These are phyloP conservation scores for Dasysyrphus tricinctus DNA, from an alignment of 2,888 invertebrate species.

Conservation along the genomic window DNA sequence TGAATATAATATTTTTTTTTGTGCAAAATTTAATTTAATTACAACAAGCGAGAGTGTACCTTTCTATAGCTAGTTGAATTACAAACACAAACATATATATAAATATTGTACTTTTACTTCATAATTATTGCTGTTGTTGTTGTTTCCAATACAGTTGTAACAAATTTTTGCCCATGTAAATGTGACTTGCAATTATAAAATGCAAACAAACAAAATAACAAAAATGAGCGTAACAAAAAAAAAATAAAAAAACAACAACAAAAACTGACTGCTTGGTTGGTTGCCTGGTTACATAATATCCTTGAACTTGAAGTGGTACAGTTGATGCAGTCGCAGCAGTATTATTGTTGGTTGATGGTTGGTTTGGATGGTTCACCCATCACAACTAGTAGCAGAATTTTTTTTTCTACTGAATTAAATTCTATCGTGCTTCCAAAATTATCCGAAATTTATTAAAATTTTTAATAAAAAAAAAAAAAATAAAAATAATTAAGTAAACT, in stretches of 20 bases:
- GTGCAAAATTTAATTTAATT: not conserved
- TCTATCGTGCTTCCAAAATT: not conserved
- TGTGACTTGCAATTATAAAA: constrained; percentile 73
- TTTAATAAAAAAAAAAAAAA: not conserved
- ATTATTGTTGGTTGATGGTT: constrained; percentile 43
- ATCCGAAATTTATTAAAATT: not conserved
- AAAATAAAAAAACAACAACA: constrained; percentile 14
- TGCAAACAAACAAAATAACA: constrained; percentile 47
- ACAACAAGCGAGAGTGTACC: no score
- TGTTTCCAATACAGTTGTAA: constrained; percentile 50
- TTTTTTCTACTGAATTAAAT: not conserved
- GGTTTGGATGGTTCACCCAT: constrained; percentile 22
- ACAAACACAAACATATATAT: constrained; percentile 33
- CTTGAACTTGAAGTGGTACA: constrained; percentile 82
- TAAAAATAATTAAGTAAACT: not conserved
- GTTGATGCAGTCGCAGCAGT: constrained; percentile 70
- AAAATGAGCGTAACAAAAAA: constrained; percentile 38
- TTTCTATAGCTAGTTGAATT: constrained; percentile 18
- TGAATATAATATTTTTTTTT: no score
- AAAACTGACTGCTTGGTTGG: constrained; percentile 56
- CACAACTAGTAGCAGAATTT: not conserved
- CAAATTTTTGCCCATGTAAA: constrained; percentile 55
- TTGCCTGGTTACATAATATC: constrained; percentile 81
- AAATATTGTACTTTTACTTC: constrained; percentile 17
- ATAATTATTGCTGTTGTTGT: constrained; percentile 10